Evolutionary conservation across 2,888 invertebrate genomes (phyloP).

Genomic region (Chrysolina haemoptera): DNA sequence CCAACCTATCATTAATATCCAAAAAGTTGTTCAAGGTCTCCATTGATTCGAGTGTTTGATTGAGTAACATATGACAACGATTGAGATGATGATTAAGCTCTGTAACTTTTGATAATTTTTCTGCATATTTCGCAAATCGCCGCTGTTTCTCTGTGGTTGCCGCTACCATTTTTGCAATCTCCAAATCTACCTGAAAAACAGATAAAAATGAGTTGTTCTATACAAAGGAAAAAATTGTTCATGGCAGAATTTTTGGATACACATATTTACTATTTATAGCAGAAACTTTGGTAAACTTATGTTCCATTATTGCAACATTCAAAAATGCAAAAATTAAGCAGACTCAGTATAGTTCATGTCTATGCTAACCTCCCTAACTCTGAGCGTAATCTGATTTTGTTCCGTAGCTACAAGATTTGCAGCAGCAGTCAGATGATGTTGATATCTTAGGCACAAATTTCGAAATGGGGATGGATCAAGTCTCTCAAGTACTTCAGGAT

Average conservation of each 20-base stretch:
- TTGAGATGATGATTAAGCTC: slow-evolving; percentile 88
- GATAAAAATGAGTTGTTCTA: no score
- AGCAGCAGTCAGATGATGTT: slow-evolving; percentile 87
- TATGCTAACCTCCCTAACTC: slow-evolving; percentile 81
- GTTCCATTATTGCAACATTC: no score
- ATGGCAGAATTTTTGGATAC: no score
- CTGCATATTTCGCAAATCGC: slow-evolving; percentile 87
- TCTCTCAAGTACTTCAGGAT: slow-evolving; percentile 89
- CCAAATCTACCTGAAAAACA: slow-evolving; percentile 77
- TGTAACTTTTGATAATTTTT: slow-evolving; percentile 86
- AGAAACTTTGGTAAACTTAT: no score
- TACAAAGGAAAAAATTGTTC: no score
- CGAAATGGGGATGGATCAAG: slow-evolving; percentile 77
- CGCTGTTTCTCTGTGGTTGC: slow-evolving; percentile 86
- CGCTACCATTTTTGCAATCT: slow-evolving; percentile 79
- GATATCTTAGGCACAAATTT: slow-evolving; percentile 84
- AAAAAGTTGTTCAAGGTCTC: slow-evolving; percentile 88
- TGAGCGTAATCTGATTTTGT: slow-evolving; percentile 81
- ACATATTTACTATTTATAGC: no score
- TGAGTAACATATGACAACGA: slow-evolving; percentile 85
- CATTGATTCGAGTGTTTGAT: slow-evolving; percentile 88
- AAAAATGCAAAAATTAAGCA: no score
- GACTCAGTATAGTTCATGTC: slow-evolving; percentile 15
- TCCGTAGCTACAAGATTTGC: slow-evolving; percentile 87
- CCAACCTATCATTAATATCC: slow-evolving; percentile 86